Evolutionary conservation across 92 coral and sea anemone genomes (phyloP).

Genomic region (Phenganax subtilis): DNA sequence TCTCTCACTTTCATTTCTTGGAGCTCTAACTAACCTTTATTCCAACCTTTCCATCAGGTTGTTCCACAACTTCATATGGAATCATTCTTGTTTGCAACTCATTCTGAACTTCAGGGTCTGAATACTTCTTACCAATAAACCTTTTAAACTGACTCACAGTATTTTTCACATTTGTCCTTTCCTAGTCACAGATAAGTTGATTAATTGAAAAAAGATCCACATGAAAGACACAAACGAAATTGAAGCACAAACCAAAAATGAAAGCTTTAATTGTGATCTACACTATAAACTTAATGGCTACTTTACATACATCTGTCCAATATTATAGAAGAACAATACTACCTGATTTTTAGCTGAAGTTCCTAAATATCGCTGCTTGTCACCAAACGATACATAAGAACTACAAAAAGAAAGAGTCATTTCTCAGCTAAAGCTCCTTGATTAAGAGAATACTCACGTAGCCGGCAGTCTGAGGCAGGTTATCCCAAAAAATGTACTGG

Average conservation of each 20-base stretch:
- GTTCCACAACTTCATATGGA: slow-evolving; percentile 65
- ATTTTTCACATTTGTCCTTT: slow-evolving; percentile 74
- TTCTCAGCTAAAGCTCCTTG: neutral
- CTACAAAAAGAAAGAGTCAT: slow-evolving; percentile 40
- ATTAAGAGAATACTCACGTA: neutral
- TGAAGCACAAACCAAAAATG: neutral
- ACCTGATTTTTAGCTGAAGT: slow-evolving; percentile 93
- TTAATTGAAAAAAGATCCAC: slow-evolving; percentile 2
- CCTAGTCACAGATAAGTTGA: slow-evolving; percentile 46
- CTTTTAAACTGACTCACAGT: slow-evolving; percentile 85
- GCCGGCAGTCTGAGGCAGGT: neutral
- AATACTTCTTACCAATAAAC: slow-evolving; percentile 74
- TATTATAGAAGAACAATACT: neutral
- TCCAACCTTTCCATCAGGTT: slow-evolving; percentile 67
- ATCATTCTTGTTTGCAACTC: slow-evolving; percentile 53
- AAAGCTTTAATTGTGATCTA: neutral
- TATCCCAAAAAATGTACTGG: too few relatives aligned
- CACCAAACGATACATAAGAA: slow-evolving; percentile 89
- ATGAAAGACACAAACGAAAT: neutral
- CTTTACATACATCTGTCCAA: neutral
- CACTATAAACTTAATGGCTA: neutral
- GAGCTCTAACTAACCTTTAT: slow-evolving; percentile 56
- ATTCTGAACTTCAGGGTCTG: slow-evolving; percentile 74
- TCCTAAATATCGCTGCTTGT: slow-evolving; percentile 72
- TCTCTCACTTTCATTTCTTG: slow-evolving; percentile 12